These are phyloP conservation scores for Solenopsis fugax DNA, from an alignment of 1,140 invertebrate genomes.

Conservation along the genomic window DNA sequence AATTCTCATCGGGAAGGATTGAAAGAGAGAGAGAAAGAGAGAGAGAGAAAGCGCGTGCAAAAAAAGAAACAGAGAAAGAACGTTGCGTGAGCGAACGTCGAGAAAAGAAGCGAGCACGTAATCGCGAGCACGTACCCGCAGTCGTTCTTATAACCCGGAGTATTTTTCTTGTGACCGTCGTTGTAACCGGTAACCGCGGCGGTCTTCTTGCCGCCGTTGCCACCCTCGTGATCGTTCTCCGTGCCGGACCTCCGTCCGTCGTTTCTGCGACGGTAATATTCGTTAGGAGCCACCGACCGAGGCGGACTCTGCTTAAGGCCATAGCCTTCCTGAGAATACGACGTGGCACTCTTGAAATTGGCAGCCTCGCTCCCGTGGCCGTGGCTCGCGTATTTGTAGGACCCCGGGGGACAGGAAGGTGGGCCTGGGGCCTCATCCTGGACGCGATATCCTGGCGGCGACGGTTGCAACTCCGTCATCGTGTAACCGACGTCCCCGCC, in stretches of 20 bases:
- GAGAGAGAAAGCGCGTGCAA: neutral
- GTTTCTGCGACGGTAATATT: conserved; percentile 80
- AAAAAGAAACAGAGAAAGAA: neutral
- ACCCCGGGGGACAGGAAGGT: conserved; percentile 78
- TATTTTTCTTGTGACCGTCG: conserved; percentile 85
- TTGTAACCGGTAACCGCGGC: conserved; percentile 82
- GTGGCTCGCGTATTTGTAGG: conserved; percentile 84
- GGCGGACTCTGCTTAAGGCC: conserved; percentile 79
- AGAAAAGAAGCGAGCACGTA: conserved; percentile 20
- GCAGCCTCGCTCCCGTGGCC: conserved; percentile 81
- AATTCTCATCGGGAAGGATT: neutral
- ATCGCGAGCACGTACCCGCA: conserved; percentile 82
- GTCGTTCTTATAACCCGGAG: conserved; percentile 85
- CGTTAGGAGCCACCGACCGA: conserved; percentile 77
- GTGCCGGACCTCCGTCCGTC: conserved; percentile 74
- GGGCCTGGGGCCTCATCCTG: conserved; percentile 85
- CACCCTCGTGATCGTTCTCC: conserved; percentile 76
- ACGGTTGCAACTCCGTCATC: conserved; percentile 87
- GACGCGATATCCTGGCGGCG: conserved; percentile 84
- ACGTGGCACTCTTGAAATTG: conserved; percentile 82
- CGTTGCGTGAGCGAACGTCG: neutral
- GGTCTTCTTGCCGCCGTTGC: conserved; percentile 71
- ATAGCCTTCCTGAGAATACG: conserved; percentile 82
- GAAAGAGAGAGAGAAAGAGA: neutral
- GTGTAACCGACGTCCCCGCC: conserved; percentile 86